Percentiles rank a stretch among this genome's conserved stretches.
Evolutionary conservation across 2,888 invertebrate species (phyloP).

Genomic region (Agrilus biguttatus): DNA sequence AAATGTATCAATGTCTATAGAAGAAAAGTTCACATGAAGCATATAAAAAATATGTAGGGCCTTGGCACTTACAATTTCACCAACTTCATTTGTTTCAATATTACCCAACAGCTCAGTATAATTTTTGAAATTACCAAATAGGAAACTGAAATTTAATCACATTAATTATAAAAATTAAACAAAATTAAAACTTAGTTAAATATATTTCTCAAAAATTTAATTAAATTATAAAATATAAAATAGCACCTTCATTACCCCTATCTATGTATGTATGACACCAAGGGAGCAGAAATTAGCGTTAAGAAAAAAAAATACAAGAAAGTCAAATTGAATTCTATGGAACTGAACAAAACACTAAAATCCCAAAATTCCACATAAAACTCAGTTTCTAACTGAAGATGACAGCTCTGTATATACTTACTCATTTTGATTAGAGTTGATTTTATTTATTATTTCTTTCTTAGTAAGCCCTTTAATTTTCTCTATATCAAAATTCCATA

Average conservation of each 20-base stretch:
- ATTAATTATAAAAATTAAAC: background rate
- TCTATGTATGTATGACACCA: too few species aligned
- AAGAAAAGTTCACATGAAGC: conserved; percentile 51
- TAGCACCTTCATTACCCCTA: too few species aligned
- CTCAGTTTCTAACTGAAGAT: too few species aligned
- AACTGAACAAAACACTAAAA: too few species aligned
- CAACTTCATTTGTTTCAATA: conserved; percentile 39
- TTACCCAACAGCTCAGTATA: conserved; percentile 49
- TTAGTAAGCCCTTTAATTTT: conserved; percentile 39
- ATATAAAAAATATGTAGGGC: conserved; percentile 50
- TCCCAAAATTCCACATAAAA: too few species aligned
- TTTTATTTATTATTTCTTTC: conserved; percentile 43
- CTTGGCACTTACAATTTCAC: conserved; percentile 47
- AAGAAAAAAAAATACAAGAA: too few species aligned
- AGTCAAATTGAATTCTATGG: too few species aligned
- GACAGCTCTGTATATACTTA: conserved; percentile 13
- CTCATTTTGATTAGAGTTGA: conserved; percentile 42
- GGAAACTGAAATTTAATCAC: conserved; percentile 35
- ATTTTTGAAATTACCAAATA: conserved; percentile 49
- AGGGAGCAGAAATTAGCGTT: too few species aligned
- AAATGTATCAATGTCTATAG: conserved; percentile 46
- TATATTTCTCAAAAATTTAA: too few species aligned
- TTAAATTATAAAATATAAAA: too few species aligned
- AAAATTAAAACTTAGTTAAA: background rate
- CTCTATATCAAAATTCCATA: conserved; percentile 49